phyloP scores from a whole-genome alignment of 2,888 invertebrate genomes.

The Dasypolia templi region DNA sequence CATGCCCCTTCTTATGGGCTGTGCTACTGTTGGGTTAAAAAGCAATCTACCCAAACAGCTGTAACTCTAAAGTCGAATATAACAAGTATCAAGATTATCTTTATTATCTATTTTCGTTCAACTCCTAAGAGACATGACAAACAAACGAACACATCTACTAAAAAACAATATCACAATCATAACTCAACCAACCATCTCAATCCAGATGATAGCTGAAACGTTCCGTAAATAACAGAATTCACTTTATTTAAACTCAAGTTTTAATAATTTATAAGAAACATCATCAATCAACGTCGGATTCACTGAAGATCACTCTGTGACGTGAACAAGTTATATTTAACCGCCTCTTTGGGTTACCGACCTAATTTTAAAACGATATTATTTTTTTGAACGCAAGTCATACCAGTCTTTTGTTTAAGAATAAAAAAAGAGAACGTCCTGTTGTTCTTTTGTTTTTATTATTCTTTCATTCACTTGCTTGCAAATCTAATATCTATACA shows the following conservation, averaged over 20 bases:
- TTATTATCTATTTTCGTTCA: too few relatives aligned
- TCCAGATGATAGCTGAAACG: constrained; percentile 27
- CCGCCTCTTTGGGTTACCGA: constrained; percentile 43
- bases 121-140: too few relatives aligned
- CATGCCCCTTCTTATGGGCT: too few relatives aligned
- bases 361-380: constrained; percentile 56
- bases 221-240: constrained; percentile 39
- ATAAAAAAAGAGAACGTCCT: not conserved
- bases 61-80: too few relatives aligned
- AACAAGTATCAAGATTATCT: too few relatives aligned
- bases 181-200: constrained; percentile 14
- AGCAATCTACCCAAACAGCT: too few relatives aligned
- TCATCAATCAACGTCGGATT: constrained; percentile 72
- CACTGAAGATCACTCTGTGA: constrained; percentile 59
- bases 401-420: not conserved
- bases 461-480: not conserved
- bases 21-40: too few relatives aligned
- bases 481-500: not conserved
- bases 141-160: not conserved
- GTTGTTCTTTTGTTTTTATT: constrained; percentile 5
- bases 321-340: constrained; percentile 66
- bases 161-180: constrained; percentile 1
- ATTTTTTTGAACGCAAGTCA: not conserved
- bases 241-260: constrained; percentile 46
- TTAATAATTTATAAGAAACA: constrained; percentile 62